Conservation (phyloP, 2,888 invertebrate species). For the Trichogramma dendrolimi region DNA sequence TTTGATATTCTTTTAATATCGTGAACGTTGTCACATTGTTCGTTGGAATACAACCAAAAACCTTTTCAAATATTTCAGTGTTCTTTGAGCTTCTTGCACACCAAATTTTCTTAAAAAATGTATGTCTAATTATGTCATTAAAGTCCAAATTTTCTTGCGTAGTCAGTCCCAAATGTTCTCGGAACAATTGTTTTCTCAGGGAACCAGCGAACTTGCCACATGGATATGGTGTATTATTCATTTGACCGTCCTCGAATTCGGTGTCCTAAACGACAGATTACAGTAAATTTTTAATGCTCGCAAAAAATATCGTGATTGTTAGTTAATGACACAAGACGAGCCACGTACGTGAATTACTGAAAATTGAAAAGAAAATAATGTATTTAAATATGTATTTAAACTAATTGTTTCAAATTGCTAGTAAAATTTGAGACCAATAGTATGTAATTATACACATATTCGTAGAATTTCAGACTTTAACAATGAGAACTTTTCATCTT, state of each 20-base stretch:
- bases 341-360: no score
- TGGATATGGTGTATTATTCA: slow-evolving; percentile 78
- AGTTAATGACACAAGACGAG: no score
- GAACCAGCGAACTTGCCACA: slow-evolving; percentile 84
- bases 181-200: slow-evolving; percentile 78
- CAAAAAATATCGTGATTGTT: no score
- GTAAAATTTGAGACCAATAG: no score
- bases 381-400: no score
- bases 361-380: no score
- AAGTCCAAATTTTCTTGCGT: slow-evolving; percentile 58
- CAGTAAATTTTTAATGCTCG: no score
- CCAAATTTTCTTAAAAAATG: slow-evolving; percentile 88
- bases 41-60: slow-evolving; percentile 87
- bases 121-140: slow-evolving; percentile 67
- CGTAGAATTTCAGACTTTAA: no score
- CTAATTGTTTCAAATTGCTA: no score
- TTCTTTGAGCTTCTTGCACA: slow-evolving; percentile 73
- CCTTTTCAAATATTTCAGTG: slow-evolving; percentile 85
- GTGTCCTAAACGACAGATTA: slow-evolving; percentile 69
- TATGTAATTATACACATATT: no score
- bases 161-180: slow-evolving; percentile 82
- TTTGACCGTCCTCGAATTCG: slow-evolving; percentile 71
- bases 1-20: slow-evolving; percentile 72
- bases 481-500: no score
- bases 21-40: slow-evolving; percentile 76